Percentiles rank a stretch among this genome's conserved stretches.
These are phyloP conservation scores for Jordanella pulchra DNA, from an alignment of 2,797 vertebrate species.

Conservation along the genomic window DNA sequence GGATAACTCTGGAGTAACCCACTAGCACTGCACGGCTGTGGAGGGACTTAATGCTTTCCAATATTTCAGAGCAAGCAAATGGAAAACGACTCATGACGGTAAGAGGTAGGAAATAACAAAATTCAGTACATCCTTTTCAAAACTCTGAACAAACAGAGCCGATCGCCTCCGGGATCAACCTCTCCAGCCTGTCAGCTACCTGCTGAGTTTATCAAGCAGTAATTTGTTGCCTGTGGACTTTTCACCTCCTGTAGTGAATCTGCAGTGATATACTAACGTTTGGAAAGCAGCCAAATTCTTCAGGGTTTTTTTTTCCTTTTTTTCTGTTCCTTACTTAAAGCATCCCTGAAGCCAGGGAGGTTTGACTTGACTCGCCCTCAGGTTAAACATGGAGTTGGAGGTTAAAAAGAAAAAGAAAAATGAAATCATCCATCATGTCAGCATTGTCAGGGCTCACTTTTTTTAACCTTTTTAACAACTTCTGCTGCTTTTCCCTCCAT, in stretches of 20 bases:
- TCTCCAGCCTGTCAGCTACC: slow-evolving; percentile 8
- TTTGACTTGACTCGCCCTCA: slow-evolving; percentile 40
- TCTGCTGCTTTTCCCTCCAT: background rate
- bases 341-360: slow-evolving; percentile 40
- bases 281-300: slow-evolving; percentile 60
- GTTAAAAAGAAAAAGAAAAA: slow-evolving; percentile 8
- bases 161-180: slow-evolving; percentile 13
- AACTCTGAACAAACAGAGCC: background rate
- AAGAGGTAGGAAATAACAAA: slow-evolving; percentile 43
- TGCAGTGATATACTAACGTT: slow-evolving; percentile 56
- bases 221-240: slow-evolving; percentile 59
- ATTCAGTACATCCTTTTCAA: background rate
- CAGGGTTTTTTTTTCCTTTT: slow-evolving; percentile 1
- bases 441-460: slow-evolving; percentile 6
- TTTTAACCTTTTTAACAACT: slow-evolving; percentile 13
- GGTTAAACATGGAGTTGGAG: slow-evolving; percentile 35
- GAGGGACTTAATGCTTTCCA: slow-evolving; percentile 66
- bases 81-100: slow-evolving; percentile 27
- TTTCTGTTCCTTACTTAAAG: slow-evolving; percentile 28
- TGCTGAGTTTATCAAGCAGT: slow-evolving; percentile 50
- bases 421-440: slow-evolving; percentile 35
- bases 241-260: slow-evolving; percentile 64
- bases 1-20: slow-evolving; percentile 68
- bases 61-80: slow-evolving; percentile 45
- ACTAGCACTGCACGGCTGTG: slow-evolving; percentile 55